Conservation (phyloP, 2,888 invertebrate species). For the Cantharis rufa region DNA sequence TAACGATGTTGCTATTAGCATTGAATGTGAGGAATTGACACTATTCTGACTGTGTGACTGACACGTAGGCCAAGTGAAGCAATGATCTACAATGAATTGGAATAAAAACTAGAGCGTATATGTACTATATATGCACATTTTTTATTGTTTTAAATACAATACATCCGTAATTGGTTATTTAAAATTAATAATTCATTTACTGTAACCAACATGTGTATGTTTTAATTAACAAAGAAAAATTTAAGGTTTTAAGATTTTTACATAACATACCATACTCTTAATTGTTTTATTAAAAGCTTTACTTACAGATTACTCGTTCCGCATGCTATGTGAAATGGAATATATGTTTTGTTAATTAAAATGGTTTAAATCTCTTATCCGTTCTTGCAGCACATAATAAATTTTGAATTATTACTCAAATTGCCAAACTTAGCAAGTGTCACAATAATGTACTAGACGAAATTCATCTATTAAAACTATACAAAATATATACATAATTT, state of each 20-base stretch:
- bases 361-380: not conserved
- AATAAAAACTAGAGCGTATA: slow-evolving; percentile 23
- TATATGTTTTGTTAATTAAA: not conserved
- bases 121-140: slow-evolving; percentile 9
- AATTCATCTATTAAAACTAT: not conserved
- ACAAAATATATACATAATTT: too few relatives aligned
- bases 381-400: not conserved
- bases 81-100: slow-evolving; percentile 5
- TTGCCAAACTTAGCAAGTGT: not conserved
- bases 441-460: not conserved
- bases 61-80: slow-evolving; percentile 36
- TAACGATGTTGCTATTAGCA: slow-evolving; percentile 44
- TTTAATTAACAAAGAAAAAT: not conserved
- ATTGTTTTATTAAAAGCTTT: not conserved
- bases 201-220: not conserved
- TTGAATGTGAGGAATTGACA: slow-evolving; percentile 45
- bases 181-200: slow-evolving; percentile 19
- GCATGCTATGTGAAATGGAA: not conserved
- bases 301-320: not conserved
- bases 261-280: not conserved
- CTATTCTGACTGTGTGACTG: slow-evolving; percentile 36
- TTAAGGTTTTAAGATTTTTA: not conserved
- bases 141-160: slow-evolving; percentile 16
- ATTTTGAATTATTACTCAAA: not conserved
- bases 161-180: slow-evolving; percentile 19